These are phyloP conservation scores for Limnothrissa miodon DNA, from an alignment of 2,113 vertebrate species.

Conservation along the genomic window DNA sequence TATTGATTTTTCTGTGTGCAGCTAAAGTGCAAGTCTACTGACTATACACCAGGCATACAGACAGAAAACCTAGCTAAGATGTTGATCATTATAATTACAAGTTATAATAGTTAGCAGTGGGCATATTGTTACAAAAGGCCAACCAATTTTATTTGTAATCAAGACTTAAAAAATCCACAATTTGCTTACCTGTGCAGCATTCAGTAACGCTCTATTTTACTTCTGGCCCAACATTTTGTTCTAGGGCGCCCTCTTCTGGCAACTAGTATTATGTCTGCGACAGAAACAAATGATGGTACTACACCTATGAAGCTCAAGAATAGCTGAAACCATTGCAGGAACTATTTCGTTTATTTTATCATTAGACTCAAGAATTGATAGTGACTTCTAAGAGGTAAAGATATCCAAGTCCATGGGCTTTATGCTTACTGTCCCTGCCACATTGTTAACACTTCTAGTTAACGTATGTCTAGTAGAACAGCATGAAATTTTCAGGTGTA, in stretches of 20 bases:
- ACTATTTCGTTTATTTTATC: background rate
- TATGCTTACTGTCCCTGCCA: background rate
- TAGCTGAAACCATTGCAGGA: background rate
- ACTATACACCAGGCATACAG: background rate
- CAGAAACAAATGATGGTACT: background rate
- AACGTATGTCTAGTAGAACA: background rate
- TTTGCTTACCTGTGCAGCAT: background rate
- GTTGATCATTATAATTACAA: background rate
- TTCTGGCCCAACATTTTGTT: background rate
- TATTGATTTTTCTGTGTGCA: no score
- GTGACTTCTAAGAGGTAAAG: no score
- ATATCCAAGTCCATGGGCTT: no score
- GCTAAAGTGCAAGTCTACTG: background rate
- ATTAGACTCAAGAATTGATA: background rate
- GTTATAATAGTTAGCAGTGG: no score
- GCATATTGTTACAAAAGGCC: background rate
- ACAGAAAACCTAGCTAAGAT: background rate
- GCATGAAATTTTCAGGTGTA: background rate
- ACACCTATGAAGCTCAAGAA: background rate
- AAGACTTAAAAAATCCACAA: background rate
- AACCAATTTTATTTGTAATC: background rate
- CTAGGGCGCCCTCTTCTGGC: background rate
- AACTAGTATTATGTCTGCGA: background rate
- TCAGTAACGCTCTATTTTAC: background rate
- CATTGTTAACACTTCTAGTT: background rate